Conservation (phyloP, 2,797 vertebrate species). For the Mareca penelope region DNA sequence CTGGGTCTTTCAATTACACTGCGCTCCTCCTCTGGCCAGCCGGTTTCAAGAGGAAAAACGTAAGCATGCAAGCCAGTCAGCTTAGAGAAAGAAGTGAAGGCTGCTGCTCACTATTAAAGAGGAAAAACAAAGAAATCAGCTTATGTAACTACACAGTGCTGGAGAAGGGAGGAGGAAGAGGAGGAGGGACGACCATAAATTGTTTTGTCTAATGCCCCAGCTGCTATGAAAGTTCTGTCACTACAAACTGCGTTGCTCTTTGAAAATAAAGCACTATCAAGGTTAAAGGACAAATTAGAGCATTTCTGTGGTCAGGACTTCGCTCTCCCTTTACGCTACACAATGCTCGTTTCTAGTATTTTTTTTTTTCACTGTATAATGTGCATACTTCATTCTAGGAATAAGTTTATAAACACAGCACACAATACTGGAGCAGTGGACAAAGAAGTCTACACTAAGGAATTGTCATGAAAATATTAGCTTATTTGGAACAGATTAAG, state of each 20-base stretch:
- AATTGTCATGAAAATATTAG: background rate
- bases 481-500: background rate
- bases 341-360: background rate
- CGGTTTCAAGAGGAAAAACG: background rate
- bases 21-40: constrained; percentile 54
- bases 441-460: background rate
- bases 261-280: background rate
- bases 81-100: background rate
- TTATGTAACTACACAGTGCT: constrained; percentile 62
- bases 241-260: background rate
- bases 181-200: constrained; percentile 27
- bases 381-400: background rate
- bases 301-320: background rate
- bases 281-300: background rate
- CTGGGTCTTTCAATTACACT: background rate
- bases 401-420: background rate
- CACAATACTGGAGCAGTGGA: background rate
- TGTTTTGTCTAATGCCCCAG: constrained; percentile 17
- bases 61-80: background rate
- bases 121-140: constrained; percentile 59
- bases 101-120: constrained; percentile 1
- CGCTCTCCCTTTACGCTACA: background rate
- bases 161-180: background rate
- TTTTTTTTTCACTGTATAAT: background rate
- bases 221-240: background rate